Percentiles rank a stretch among this genome's conserved stretches.
phyloP scores from a whole-genome alignment of 2,113 vertebrate genomes.

The Dermatemys mawii region DNA sequence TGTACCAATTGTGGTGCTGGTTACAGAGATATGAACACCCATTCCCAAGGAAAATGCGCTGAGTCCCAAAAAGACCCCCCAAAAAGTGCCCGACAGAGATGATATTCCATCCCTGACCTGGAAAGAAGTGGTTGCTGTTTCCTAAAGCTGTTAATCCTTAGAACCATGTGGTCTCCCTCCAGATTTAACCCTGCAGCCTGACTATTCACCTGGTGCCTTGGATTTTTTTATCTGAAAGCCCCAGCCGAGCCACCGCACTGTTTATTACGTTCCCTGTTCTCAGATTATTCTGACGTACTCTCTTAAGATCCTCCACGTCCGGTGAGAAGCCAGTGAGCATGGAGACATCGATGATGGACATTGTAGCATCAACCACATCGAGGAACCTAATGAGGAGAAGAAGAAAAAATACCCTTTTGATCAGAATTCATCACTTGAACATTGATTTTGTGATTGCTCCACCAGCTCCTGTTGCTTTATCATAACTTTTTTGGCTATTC shows the following conservation, averaged over 20 bases:
- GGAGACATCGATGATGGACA: conserved; percentile 74
- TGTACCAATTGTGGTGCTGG: too few species aligned
- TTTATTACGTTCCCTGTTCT: background rate
- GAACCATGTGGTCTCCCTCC: background rate
- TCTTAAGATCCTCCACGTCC: conserved; percentile 53
- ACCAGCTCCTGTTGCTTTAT: background rate
- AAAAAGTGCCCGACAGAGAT: background rate
- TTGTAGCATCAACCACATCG: conserved; percentile 53
- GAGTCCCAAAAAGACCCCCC: background rate
- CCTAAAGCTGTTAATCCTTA: background rate
- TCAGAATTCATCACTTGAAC: background rate
- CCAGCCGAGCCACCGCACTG: background rate
- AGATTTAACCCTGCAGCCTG: background rate
- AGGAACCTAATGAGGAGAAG: conserved; percentile 52
- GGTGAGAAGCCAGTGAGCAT: conserved; percentile 76
- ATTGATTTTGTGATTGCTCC: background rate
- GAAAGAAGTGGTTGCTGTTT: too few species aligned
- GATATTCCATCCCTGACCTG: background rate
- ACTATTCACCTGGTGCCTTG: background rate
- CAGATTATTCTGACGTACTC: conserved; percentile 26
- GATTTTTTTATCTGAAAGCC: background rate
- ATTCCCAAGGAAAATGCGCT: too few species aligned
- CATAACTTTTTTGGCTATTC: background rate
- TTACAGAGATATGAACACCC: too few species aligned
- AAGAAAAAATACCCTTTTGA: background rate